A percentile compares a stretch with the other conserved stretches of the same genome.
Evolutionary conservation across 2,888 invertebrate species (phyloP).

Genomic region (Caenorhabditis doughertyi): DNA sequence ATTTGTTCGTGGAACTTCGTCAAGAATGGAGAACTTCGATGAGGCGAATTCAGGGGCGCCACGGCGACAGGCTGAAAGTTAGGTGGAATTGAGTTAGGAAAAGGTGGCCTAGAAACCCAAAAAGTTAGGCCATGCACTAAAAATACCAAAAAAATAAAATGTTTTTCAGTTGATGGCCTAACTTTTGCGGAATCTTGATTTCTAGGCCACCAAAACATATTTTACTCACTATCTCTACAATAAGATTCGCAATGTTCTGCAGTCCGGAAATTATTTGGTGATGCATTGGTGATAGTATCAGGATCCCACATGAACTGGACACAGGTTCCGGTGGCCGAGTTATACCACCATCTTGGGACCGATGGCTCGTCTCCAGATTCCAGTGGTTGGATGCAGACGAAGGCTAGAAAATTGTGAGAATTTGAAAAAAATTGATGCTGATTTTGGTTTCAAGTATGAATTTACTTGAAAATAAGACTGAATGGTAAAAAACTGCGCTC

Average conservation of each 20-base stretch:
- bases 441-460: too few relatives aligned
- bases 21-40: slow-evolving; percentile 73
- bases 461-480: too few relatives aligned
- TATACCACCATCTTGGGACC: slow-evolving; percentile 81
- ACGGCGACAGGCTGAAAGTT: slow-evolving; percentile 75
- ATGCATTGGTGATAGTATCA: slow-evolving; percentile 76
- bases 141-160: too few relatives aligned
- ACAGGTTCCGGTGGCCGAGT: slow-evolving; percentile 80
- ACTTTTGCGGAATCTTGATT: not conserved
- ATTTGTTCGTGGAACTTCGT: slow-evolving; percentile 78
- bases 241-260: slow-evolving; percentile 80
- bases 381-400: slow-evolving; percentile 79
- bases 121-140: too few relatives aligned
- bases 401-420: slow-evolving; percentile 72
- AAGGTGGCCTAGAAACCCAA: too few relatives aligned
- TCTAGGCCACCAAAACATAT: too few relatives aligned
- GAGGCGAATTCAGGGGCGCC: slow-evolving; percentile 75
- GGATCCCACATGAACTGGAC: slow-evolving; percentile 81
- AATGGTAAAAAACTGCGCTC: too few relatives aligned
- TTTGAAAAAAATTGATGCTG: too few relatives aligned
- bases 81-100: not conserved
- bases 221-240: slow-evolving; percentile 76
- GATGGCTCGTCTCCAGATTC: slow-evolving; percentile 80
- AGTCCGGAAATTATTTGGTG: slow-evolving; percentile 80
- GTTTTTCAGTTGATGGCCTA: not conserved